Base-by-base conservation (phyloP, 2,888 invertebrate species). In the Neoscelio sp. region DNA sequence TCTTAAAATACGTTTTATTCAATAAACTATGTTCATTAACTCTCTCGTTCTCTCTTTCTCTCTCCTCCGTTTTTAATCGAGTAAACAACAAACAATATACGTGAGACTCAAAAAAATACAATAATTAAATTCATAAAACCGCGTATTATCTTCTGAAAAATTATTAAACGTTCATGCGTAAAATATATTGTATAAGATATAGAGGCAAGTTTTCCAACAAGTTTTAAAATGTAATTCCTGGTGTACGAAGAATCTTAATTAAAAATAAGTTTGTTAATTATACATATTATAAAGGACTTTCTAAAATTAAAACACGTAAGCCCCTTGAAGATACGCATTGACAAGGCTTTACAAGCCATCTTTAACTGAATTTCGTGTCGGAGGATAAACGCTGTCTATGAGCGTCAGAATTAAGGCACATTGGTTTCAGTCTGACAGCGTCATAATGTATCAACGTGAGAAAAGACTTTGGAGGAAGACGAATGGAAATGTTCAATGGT, bases 381-480 rank as follows among this genome's bases (percentile, higher is more conserved):
- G 17, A 23, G 26, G 28, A 67, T 52, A 54, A n/a, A 54, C n/a
- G 65, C 28, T 68, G 56, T 68, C 56, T 68, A 56, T 52, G 30
- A 65, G 28, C 48, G 58, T 17, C 58, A 40, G 40, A 50, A 62
- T 18, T 50, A 52, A 64, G 50, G 64, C 8, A 23, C 20, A 33
- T 42, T 20, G 30, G 26, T 50, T 42, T 23, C 18, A 8, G 23
- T n/a, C 40, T 62, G 40, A 62, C 56, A 48, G 18, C 58, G 68
- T 77, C 64, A 77, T 77, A 64, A 77, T 77, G 60, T 54, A 71
- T 79, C 58, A 77, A 56, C 38, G 54, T 56, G 60, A 46, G 54
- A 82, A 83, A 86, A 86, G 85, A 85, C 83, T 83, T 8, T 3
- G 80, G 82, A 65, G 80, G 75, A 86, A 86, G 87, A 87, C 83